Percentiles rank a stretch among this genome's conserved stretches.
Conservation (phyloP, 1,140 invertebrate species). For the Zeugodacus cucurbitae region DNA sequence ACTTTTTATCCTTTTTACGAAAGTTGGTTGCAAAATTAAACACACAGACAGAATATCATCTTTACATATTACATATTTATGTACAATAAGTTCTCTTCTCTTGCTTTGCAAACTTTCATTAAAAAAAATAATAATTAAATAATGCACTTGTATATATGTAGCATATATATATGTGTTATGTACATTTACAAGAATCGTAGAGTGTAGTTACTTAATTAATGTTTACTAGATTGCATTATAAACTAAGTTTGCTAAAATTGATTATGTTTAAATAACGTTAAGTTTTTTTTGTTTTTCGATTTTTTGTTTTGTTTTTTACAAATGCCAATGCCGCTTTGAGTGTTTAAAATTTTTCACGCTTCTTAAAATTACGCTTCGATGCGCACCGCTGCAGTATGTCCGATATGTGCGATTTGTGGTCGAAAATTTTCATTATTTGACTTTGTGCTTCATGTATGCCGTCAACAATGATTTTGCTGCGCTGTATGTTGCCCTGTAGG, state of each 20-base stretch:
- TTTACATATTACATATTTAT: not conserved
- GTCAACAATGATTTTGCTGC: constrained; percentile 92
- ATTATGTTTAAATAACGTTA: not conserved
- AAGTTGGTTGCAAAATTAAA: too few species aligned
- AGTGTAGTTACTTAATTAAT: not conserved
- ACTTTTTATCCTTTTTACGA: too few species aligned
- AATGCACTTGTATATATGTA: not conserved
- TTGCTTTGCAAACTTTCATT: not conserved
- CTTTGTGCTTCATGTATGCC: constrained; percentile 88
- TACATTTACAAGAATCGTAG: not conserved
- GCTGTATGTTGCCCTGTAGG: constrained; percentile 89
- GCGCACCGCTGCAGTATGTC: constrained; percentile 90
- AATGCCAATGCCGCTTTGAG: not conserved
- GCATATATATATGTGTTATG: too few species aligned
- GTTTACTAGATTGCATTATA: not conserved
- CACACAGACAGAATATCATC: not conserved
- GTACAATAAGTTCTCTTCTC: not conserved
- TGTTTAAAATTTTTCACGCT: constrained; percentile 75
- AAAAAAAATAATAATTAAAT: not conserved
- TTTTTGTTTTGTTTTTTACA: too few species aligned
- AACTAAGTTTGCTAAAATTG: not conserved
- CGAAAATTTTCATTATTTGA: constrained; percentile 89
- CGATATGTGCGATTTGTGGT: constrained; percentile 87
- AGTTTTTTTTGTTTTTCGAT: too few species aligned
- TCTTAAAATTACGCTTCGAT: constrained; percentile 91